Base-by-base conservation (phyloP, 2,797 vertebrate species). In the Clarias pachynema region DNA sequence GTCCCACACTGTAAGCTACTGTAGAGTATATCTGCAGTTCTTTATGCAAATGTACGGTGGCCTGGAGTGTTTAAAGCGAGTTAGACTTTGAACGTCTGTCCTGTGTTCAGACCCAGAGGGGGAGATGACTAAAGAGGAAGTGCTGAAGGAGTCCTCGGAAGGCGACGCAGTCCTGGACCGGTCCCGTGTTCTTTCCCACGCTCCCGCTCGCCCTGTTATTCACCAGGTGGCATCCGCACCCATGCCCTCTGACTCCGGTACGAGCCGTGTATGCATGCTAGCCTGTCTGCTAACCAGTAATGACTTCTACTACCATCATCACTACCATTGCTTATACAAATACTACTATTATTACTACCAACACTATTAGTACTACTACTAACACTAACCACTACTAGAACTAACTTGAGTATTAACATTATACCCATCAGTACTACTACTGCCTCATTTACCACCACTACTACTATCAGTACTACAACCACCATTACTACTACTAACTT, bases 111-210 rank as follows among this genome's bases (percentile, higher is more conserved):
- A 91, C 89, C 92, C 89, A 88, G 90, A 92, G 91, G 86, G 90
- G 92, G 97, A 97, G 90, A 99, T 99, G 98, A 99, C 98, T 92
- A 97, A 98, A 95, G 97, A 99, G 92, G 97, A 98, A 93, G 92
- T 97, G 89, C 95, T 95, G 79, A 93, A 94, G 77, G 94, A 94
- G 91, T 94, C 94, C 84, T 88, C 92, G 0, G 96, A 96, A 93
- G 96, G 94, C 90, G 94, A 94, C 89, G 87, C 90, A 26, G 90
- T 95, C 84, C 90, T 91, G 87, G 95, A 92, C 92, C 93, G 91
- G 91, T 91, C 92, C 70, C 91, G 85, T 0, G 92, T 94, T 90
- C 91, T 95, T 59, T 93, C 95, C 74, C 83, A 92, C 74, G 91
- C 86, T 87, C 93, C 94, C 56, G 93, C 95, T 75, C 93, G 93